Conservation (phyloP, 2,888 invertebrate genomes). For the Drymonia ruficornis region DNA sequence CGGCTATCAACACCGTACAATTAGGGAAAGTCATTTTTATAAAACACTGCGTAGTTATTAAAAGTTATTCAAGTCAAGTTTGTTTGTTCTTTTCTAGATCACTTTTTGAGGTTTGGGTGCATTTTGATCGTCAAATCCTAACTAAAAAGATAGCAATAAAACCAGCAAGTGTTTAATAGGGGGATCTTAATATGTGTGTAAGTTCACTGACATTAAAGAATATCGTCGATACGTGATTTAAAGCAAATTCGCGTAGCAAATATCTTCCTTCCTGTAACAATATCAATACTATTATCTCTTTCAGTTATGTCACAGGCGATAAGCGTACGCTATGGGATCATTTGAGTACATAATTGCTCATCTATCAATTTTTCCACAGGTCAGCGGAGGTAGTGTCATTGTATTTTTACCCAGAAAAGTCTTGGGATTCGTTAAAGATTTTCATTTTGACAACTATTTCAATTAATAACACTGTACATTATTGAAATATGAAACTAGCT, state of each 20-base stretch:
- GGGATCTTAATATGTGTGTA: no score
- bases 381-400: slow-evolving; percentile 12
- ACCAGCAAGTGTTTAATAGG: neutral
- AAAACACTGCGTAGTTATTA: slow-evolving; percentile 7
- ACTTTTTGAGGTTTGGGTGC: neutral
- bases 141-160: no score
- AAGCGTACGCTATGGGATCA: slow-evolving; percentile 14
- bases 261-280: slow-evolving; percentile 17
- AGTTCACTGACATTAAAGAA: no score
- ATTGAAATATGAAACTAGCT: no score
- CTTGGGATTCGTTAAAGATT: no score
- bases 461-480: neutral
- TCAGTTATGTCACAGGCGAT: slow-evolving; percentile 12
- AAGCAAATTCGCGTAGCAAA: no score
- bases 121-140: no score
- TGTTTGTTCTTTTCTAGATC: neutral
- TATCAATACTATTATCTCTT: slow-evolving; percentile 13
- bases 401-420: no score
- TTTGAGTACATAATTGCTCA: slow-evolving; percentile 13
- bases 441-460: neutral
- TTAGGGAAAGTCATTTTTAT: slow-evolving; percentile 10
- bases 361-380: slow-evolving; percentile 13
- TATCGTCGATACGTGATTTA: no score
- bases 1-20: slow-evolving; percentile 1
- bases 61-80: neutral